These are phyloP conservation scores for Spermophilus dauricus DNA, from an alignment of 2,113 vertebrate species.

Conservation along the genomic window DNA sequence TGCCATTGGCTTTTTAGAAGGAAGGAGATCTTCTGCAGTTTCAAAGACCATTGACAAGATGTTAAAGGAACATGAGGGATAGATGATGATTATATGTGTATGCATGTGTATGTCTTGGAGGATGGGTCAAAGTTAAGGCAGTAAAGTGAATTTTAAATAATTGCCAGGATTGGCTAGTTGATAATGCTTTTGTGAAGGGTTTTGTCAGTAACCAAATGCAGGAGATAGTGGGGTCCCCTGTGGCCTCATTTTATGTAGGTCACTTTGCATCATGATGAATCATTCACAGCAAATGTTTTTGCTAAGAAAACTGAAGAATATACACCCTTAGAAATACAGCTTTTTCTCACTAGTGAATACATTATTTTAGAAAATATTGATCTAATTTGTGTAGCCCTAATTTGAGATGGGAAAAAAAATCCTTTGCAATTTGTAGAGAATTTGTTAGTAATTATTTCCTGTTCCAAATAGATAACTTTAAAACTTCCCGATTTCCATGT, in stretches of 20 bases:
- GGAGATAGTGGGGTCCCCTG: background rate
- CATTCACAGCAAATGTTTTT: conserved; percentile 74
- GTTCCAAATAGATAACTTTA: background rate
- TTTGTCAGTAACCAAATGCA: conserved; percentile 64
- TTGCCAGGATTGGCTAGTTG: conserved; percentile 21
- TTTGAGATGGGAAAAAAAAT: conserved; percentile 52
- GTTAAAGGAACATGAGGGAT: background rate
- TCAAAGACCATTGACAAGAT: conserved; percentile 71
- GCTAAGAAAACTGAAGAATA: conserved; percentile 64
- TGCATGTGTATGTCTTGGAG: conserved; percentile 24
- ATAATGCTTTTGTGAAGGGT: conserved; percentile 35
- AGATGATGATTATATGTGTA: background rate
- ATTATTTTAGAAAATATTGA: conserved; percentile 69
- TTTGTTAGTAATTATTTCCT: conserved; percentile 53
- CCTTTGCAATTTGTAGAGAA: conserved; percentile 31
- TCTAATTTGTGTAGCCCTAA: conserved; percentile 74
- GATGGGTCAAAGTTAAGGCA: conserved; percentile 60
- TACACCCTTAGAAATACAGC: conserved; percentile 56
- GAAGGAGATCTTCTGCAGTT: conserved; percentile 35
- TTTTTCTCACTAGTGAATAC: conserved; percentile 63
- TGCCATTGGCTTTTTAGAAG: conserved; percentile 39
- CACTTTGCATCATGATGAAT: conserved; percentile 74
- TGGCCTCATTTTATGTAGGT: conserved; percentile 79
- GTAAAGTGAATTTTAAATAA: conserved; percentile 63
- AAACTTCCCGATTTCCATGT: background rate